A percentile compares a stretch with the other conserved stretches of the same genome.
These are phyloP conservation scores for Apotomis betuletana DNA, from an alignment of 2,888 invertebrate species.

Conservation along the genomic window DNA sequence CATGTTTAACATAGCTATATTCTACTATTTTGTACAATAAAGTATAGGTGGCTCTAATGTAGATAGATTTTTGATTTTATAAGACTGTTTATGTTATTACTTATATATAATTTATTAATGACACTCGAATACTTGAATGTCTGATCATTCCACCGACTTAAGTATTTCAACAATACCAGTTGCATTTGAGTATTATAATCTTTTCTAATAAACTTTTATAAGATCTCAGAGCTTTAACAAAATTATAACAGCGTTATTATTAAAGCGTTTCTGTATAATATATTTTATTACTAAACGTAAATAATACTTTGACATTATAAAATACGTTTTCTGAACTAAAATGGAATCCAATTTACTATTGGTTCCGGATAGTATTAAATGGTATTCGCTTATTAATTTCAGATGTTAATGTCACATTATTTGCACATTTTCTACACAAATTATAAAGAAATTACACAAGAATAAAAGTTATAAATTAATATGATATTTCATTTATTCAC, in stretches of 20 bases:
- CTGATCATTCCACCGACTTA: constrained; percentile 79
- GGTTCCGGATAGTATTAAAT: constrained; percentile 64
- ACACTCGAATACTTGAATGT: constrained; percentile 69
- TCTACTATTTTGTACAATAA: constrained; percentile 63
- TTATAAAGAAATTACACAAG: constrained; percentile 76
- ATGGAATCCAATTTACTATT: constrained; percentile 46
- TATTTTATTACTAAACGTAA: constrained; percentile 25
- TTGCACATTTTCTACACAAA: constrained; percentile 80
- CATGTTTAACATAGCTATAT: constrained; percentile 54
- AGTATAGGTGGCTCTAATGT: constrained; percentile 64
- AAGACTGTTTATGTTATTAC: constrained; percentile 76
- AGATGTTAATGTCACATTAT: constrained; percentile 74
- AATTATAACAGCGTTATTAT: constrained; percentile 46
- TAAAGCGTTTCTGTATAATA: constrained; percentile 28
- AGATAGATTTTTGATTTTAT: constrained; percentile 68
- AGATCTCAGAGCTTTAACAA: constrained; percentile 66
- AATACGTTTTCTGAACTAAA: constrained; percentile 32
- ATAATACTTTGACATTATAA: constrained; percentile 24
- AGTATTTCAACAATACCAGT: constrained; percentile 68
- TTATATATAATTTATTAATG: constrained; percentile 61
- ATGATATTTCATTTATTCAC: constrained; percentile 39
- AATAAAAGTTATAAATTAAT: constrained; percentile 68
- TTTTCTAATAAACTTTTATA: constrained; percentile 51
- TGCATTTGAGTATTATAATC: constrained; percentile 72
- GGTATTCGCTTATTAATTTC: constrained; percentile 70